These are phyloP conservation scores for Poeciliopsis gracilis DNA, from an alignment of 2,797 vertebrate species.

Conservation along the genomic window DNA sequence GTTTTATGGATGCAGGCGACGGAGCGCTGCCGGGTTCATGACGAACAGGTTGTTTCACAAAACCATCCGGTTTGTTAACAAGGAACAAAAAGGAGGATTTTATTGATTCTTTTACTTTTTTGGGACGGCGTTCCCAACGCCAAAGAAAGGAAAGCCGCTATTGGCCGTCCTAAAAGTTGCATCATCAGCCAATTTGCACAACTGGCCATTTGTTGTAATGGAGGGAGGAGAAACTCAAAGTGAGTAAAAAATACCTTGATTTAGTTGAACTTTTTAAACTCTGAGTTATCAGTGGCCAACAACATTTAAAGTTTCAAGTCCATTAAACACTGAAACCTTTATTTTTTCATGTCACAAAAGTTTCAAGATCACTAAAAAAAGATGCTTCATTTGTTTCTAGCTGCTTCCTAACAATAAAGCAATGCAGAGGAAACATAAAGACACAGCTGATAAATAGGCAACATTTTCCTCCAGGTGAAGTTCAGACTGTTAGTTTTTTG, in stretches of 20 bases:
- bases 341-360: background rate
- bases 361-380: background rate
- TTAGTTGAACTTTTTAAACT: background rate
- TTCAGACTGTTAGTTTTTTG: background rate
- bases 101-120: background rate
- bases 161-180: background rate
- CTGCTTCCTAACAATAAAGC: background rate
- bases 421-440: background rate
- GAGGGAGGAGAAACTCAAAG: background rate
- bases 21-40: background rate
- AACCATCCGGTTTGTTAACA: background rate
- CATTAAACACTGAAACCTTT: background rate
- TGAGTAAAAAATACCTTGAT: background rate
- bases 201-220: background rate
- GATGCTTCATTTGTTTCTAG: background rate
- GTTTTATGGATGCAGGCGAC: background rate
- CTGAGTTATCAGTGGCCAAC: background rate
- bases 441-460: background rate
- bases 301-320: background rate
- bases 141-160: background rate
- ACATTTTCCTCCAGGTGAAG: background rate
- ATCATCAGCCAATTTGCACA: background rate
- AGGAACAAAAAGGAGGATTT: background rate
- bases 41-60: background rate
- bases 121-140: background rate